phyloP scores from a whole-genome alignment of 2,797 vertebrate genomes.

The Rallus crepitans region DNA sequence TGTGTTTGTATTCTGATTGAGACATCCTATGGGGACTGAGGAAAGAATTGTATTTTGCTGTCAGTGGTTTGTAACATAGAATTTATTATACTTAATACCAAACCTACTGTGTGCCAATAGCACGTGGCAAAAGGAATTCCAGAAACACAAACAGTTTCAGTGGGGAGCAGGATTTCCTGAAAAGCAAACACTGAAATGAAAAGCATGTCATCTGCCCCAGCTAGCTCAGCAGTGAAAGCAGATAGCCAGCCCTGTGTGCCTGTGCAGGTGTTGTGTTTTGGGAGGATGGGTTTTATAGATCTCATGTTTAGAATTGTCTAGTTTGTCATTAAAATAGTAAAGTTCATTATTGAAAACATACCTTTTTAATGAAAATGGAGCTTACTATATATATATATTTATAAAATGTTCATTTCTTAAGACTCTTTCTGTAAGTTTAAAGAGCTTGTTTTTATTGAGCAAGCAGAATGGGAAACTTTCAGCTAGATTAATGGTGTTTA shows the following conservation, averaged over 20 bases:
- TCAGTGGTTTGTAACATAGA: not conserved
- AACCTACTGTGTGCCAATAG: not conserved
- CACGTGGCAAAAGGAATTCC: not conserved
- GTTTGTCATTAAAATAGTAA: not conserved
- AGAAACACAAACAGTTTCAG: not conserved
- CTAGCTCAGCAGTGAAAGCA: rapidly evolving
- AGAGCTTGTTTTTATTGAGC: not conserved
- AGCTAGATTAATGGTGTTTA: not conserved
- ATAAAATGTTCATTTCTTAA: not conserved
- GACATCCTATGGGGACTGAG: not conserved
- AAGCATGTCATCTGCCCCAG: rapidly evolving
- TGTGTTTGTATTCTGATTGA: not conserved
- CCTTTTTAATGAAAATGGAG: not conserved
- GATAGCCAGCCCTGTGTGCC: not conserved
- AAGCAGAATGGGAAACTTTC: not conserved
- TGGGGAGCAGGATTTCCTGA: not conserved
- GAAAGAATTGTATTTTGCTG: not conserved
- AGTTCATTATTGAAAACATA: not conserved
- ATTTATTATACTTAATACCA: not conserved
- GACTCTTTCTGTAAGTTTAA: not conserved
- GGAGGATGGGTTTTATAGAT: not conserved
- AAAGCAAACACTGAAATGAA: not conserved
- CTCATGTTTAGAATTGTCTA: rapidly evolving
- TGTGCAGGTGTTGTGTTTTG: not conserved
- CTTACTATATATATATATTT: not conserved